phyloP scores from a whole-genome alignment of 2,888 invertebrate species.

The Odontomyia ornata region DNA sequence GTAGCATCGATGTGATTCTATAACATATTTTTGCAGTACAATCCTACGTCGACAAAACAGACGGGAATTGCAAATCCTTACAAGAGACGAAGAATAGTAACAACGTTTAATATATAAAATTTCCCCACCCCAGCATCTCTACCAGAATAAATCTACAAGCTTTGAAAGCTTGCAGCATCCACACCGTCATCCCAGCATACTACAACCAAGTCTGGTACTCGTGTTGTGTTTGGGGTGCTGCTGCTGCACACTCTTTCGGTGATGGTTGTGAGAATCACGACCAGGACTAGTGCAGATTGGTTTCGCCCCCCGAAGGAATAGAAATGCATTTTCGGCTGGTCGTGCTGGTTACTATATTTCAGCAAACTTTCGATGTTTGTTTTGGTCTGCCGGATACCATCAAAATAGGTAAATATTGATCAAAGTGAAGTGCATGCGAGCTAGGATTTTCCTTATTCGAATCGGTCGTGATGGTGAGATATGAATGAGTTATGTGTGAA shows the following conservation, averaged over 20 bases:
- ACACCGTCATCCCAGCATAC: background rate
- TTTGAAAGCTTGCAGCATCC: slow-evolving; percentile 33
- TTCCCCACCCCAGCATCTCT: no score
- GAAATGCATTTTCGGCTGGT: slow-evolving; percentile 39
- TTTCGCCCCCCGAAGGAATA: slow-evolving; percentile 18
- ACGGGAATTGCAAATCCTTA: no score
- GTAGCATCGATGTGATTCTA: no score
- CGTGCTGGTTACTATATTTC: slow-evolving; percentile 24
- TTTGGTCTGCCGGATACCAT: slow-evolving; percentile 50
- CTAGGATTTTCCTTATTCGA: background rate
- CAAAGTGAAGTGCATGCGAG: slow-evolving; percentile 34
- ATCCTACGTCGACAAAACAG: no score
- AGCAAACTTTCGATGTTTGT: slow-evolving; percentile 42
- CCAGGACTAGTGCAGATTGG: slow-evolving; percentile 13
- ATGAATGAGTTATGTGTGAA: slow-evolving; percentile 5
- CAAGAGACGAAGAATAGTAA: no score
- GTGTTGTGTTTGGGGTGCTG: background rate
- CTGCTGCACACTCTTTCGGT: slow-evolving; percentile 27
- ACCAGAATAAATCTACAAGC: background rate
- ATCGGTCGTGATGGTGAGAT: background rate
- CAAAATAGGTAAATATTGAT: slow-evolving; percentile 49
- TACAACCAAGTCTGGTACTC: background rate
- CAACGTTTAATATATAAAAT: no score
- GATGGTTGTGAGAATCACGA: slow-evolving; percentile 25
- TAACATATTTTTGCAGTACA: no score